Conservation (phyloP, 2,113 vertebrate species). For the Leucopsar rothschildi region DNA sequence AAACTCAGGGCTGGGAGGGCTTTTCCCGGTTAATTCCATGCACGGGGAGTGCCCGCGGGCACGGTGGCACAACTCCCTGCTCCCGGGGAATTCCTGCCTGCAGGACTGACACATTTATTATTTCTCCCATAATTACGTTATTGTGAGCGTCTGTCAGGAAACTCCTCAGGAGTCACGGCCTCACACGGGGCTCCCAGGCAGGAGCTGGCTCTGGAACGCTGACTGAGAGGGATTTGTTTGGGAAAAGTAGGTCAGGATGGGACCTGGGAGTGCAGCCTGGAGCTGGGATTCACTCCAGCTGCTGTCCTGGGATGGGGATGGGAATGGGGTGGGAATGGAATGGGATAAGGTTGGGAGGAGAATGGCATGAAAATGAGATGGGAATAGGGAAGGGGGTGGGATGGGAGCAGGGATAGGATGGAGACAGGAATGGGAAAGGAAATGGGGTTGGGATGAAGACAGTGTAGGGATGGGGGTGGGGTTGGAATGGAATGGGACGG, state of each 20-base stretch:
- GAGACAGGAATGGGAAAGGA: too few species aligned
- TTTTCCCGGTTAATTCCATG: slow-evolving; percentile 57
- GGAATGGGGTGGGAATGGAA: too few species aligned
- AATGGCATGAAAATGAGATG: too few species aligned
- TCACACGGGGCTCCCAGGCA: neutral
- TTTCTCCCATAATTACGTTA: slow-evolving; percentile 70
- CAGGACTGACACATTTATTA: slow-evolving; percentile 73
- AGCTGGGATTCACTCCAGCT: neutral
- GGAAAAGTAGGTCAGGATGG: slow-evolving; percentile 23
- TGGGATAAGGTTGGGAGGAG: neutral
- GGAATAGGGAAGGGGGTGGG: neutral
- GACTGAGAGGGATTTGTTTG: neutral
- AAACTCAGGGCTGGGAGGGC: neutral
- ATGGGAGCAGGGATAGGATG: neutral
- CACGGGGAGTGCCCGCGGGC: neutral
- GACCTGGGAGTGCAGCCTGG: rapidly evolving
- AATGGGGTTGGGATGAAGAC: neutral
- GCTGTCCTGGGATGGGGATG: neutral
- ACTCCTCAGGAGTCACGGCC: slow-evolving; percentile 42
- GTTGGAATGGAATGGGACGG: neutral
- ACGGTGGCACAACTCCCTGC: neutral
- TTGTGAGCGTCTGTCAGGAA: slow-evolving; percentile 59
- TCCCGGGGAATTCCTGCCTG: slow-evolving; percentile 63
- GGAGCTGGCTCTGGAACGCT: neutral
- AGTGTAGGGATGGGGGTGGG: too few species aligned